A percentile compares a stretch with the other conserved stretches of the same genome.
Conservation (phyloP, 2,113 vertebrate genomes). For the Puntigrus tetrazona region DNA sequence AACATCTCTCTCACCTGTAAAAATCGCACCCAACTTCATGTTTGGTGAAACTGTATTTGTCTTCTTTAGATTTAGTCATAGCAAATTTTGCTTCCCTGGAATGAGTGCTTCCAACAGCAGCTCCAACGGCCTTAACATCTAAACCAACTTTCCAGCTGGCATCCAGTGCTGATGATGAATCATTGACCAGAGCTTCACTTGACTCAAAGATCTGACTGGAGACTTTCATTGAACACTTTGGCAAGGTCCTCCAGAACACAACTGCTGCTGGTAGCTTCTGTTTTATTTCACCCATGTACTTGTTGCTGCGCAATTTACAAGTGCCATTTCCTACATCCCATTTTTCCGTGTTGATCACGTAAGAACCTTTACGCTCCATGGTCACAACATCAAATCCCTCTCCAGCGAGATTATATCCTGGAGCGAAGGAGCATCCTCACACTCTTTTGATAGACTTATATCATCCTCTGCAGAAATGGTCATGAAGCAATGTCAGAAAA, state of each 20-base stretch:
- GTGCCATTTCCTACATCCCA: conserved; percentile 46
- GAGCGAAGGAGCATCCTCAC: conserved; percentile 45
- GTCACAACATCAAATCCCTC: conserved; percentile 67
- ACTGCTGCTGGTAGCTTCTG: conserved; percentile 66
- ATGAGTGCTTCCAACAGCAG: conserved; percentile 58
- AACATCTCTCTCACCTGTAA: conserved; percentile 60
- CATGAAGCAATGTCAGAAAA: background rate
- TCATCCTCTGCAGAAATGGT: background rate
- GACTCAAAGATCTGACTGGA: conserved; percentile 56
- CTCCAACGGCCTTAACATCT: background rate
- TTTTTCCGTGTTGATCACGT: too few relatives aligned
- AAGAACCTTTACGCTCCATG: too few relatives aligned
- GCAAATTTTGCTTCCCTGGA: conserved; percentile 52
- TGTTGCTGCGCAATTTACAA: conserved; percentile 64
- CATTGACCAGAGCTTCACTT: conserved; percentile 55
- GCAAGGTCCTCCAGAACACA: conserved; percentile 59
- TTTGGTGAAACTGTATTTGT: conserved; percentile 63
- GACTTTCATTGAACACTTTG: conserved; percentile 53
- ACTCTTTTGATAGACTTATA: conserved; percentile 38
- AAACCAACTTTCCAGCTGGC: conserved; percentile 71
- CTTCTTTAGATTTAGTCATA: conserved; percentile 58
- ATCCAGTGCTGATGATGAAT: conserved; percentile 53
- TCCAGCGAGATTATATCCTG: conserved; percentile 59
- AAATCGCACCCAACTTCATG: conserved; percentile 61
- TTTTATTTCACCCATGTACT: background rate